Evolutionary conservation across 2,797 vertebrate genomes (phyloP).

Genomic region (Phoxinus dragarum): DNA sequence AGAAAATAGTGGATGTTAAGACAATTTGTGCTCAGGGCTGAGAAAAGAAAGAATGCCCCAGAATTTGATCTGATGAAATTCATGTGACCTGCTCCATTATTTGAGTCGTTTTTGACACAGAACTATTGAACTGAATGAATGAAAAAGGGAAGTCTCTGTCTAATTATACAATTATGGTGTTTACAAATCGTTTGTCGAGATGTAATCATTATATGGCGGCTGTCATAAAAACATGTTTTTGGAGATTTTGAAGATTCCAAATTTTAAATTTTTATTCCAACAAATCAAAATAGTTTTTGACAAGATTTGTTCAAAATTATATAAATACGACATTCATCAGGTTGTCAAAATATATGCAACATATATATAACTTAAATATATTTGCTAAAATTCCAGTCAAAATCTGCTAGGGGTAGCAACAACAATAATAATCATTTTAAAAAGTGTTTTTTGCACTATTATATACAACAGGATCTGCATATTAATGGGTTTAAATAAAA

Average conservation of each 20-base stretch:
- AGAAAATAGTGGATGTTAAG: conserved; percentile 21
- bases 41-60: neutral
- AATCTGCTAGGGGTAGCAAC: neutral
- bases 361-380: too few relatives aligned
- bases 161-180: too few relatives aligned
- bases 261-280: too few relatives aligned
- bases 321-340: neutral
- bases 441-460: neutral
- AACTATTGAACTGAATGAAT: neutral
- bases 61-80: neutral
- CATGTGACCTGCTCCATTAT: neutral
- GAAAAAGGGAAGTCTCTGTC: neutral
- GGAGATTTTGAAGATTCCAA: neutral
- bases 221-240: neutral
- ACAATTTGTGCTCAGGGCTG: neutral
- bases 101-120: neutral
- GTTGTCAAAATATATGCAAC: neutral
- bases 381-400: neutral
- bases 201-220: neutral
- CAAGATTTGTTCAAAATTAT: neutral
- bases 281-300: too few relatives aligned
- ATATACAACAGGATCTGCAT: neutral
- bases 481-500: too few relatives aligned
- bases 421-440: too few relatives aligned
- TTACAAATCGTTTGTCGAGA: neutral